These are phyloP conservation scores for Novumbra hubbsi DNA, from an alignment of 2,797 vertebrate genomes.

Conservation along the genomic window DNA sequence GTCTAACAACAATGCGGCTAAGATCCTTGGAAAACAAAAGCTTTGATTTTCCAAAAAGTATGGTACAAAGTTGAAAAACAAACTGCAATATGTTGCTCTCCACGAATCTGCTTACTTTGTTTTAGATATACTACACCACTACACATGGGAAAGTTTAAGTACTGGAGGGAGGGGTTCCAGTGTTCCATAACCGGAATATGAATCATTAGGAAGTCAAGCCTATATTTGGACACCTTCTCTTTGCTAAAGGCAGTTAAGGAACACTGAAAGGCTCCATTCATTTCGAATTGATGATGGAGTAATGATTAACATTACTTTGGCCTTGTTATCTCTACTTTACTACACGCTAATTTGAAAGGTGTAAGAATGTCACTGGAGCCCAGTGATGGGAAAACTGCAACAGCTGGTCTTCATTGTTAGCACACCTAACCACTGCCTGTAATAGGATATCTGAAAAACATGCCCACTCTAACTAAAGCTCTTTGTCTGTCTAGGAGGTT, in stretches of 20 bases:
- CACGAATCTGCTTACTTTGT: background rate
- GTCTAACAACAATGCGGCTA: background rate
- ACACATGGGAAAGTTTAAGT: background rate
- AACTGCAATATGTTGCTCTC: too few species aligned
- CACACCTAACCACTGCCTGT: too few species aligned
- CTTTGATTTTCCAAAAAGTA: background rate
- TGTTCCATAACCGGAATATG: conserved; percentile 4
- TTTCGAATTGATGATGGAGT: background rate
- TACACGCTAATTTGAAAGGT: too few species aligned
- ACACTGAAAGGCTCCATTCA: background rate
- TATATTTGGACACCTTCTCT: background rate
- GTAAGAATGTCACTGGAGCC: too few species aligned
- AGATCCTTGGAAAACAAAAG: background rate
- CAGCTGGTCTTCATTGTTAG: too few species aligned
- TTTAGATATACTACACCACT: background rate
- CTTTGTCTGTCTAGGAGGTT: too few species aligned
- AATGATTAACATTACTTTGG: background rate
- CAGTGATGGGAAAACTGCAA: too few species aligned
- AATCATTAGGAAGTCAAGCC: background rate
- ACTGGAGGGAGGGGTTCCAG: conserved; percentile 1
- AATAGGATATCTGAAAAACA: too few species aligned
- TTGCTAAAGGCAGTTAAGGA: background rate
- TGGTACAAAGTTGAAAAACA: too few species aligned
- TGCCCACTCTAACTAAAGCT: too few species aligned
- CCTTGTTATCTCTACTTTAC: background rate